These are phyloP conservation scores for Myrmecophaga tridactyla DNA, from an alignment of 2,113 vertebrate genomes.

Conservation along the genomic window DNA sequence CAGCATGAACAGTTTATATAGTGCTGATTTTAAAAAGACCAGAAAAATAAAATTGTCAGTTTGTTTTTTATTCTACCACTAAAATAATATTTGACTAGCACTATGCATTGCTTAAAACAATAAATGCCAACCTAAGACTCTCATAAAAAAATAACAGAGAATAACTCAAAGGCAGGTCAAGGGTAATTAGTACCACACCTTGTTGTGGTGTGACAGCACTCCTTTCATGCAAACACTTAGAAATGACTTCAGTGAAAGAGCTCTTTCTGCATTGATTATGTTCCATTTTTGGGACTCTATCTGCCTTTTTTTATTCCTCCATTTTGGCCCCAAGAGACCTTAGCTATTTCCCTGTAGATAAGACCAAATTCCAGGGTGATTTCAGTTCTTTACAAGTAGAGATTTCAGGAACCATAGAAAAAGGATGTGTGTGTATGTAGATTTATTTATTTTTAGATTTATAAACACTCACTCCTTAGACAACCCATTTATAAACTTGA, in stretches of 20 bases:
- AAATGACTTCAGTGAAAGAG: neutral
- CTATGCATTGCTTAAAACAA: constrained; percentile 44
- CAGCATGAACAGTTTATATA: constrained; percentile 11
- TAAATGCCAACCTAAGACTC: constrained; percentile 17
- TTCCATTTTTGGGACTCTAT: neutral
- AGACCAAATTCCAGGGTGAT: neutral
- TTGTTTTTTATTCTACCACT: constrained; percentile 44
- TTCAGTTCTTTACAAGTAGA: neutral
- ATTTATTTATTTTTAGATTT: neutral
- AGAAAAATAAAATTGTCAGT: constrained; percentile 32
- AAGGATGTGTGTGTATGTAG: neutral
- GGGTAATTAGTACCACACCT: constrained; percentile 27
- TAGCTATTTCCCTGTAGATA: neutral
- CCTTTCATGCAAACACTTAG: neutral
- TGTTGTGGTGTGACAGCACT: neutral
- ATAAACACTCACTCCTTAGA: neutral
- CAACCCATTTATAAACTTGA: neutral
- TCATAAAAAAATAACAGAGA: constrained; percentile 48
- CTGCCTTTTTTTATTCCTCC: neutral
- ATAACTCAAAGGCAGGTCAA: constrained; percentile 52
- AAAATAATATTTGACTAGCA: constrained; percentile 53
- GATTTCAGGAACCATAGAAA: neutral
- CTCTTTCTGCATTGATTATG: neutral
- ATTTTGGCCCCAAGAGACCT: neutral
- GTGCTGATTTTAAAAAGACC: neutral